Percentiles rank a stretch among this genome's conserved stretches.
Evolutionary conservation across 2,113 vertebrate species (phyloP).

Genomic region (Myxocyprinus asiaticus): DNA sequence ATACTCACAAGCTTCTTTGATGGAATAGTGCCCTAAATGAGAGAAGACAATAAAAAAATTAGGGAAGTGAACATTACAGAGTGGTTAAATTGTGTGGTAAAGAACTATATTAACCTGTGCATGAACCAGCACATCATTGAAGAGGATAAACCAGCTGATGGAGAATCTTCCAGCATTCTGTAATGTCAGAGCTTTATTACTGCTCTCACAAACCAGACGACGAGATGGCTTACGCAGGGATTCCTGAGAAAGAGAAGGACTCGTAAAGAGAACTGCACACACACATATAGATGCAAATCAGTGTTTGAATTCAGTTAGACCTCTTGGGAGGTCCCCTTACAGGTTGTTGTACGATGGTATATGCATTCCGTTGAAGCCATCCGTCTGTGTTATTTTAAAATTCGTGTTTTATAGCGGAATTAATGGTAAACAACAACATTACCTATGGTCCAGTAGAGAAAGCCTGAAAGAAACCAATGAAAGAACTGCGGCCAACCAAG

Average conservation of each 20-base stretch:
- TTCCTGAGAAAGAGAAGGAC: constrained; percentile 72
- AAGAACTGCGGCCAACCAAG: no score
- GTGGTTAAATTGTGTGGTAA: background rate
- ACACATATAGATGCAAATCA: no score
- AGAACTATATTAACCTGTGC: constrained; percentile 81
- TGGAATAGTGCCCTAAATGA: constrained; percentile 71
- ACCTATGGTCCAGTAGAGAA: no score
- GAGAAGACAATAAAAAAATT: constrained; percentile 35
- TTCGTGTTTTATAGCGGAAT: no score
- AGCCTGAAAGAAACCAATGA: no score
- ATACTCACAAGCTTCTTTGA: constrained; percentile 78
- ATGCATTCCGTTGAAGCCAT: no score
- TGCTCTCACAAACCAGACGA: constrained; percentile 91
- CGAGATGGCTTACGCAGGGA: constrained; percentile 86
- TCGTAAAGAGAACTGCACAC: background rate
- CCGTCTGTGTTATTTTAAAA: no score
- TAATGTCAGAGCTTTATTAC: constrained; percentile 84
- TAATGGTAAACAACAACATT: no score
- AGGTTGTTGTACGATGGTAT: no score
- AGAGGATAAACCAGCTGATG: constrained; percentile 96
- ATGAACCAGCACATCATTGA: constrained; percentile 94
- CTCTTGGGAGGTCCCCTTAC: no score
- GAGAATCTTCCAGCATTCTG: constrained; percentile 94
- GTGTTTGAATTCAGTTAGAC: no score
- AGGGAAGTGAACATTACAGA: background rate